Evolutionary conservation across 2,888 invertebrate genomes (phyloP).

Genomic region (Lysandra bellargus): DNA sequence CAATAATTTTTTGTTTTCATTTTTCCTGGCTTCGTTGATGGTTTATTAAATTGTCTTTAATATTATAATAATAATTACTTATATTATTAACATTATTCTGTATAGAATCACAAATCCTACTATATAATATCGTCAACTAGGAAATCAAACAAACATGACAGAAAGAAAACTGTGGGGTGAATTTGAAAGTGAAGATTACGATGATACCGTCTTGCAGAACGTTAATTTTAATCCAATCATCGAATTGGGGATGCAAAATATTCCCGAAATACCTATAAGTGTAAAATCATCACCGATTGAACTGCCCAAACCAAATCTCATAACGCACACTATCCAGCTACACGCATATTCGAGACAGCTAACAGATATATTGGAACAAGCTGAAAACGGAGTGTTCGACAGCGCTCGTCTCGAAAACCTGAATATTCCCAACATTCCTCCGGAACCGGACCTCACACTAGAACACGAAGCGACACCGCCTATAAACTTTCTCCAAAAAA

Average conservation of each 20-base stretch:
- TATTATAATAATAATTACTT: not conserved
- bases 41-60: not conserved
- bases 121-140: not conserved
- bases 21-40: not conserved
- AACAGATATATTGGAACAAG: slow-evolving; percentile 61
- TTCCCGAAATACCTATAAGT: slow-evolving; percentile 72
- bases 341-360: slow-evolving; percentile 65
- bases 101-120: not conserved
- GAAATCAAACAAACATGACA: slow-evolving; percentile 46
- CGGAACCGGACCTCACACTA: slow-evolving; percentile 57
- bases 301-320: slow-evolving; percentile 67
- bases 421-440: slow-evolving; percentile 61
- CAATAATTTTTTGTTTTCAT: too few species aligned
- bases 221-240: slow-evolving; percentile 77
- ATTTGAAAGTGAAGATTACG: slow-evolving; percentile 61
- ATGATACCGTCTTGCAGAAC: slow-evolving; percentile 63
- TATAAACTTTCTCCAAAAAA: slow-evolving; percentile 66
- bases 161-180: slow-evolving; percentile 67
- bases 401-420: slow-evolving; percentile 58
- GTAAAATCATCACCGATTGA: slow-evolving; percentile 73
- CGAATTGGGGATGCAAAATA: slow-evolving; percentile 75
- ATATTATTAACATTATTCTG: not conserved
- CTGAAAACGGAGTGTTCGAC: slow-evolving; percentile 62
- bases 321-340: slow-evolving; percentile 72
- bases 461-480: slow-evolving; percentile 63